A percentile compares a stretch with the other conserved stretches of the same genome.
Conservation (phyloP, 2,113 vertebrate species). For the Empidonax alnorum region DNA sequence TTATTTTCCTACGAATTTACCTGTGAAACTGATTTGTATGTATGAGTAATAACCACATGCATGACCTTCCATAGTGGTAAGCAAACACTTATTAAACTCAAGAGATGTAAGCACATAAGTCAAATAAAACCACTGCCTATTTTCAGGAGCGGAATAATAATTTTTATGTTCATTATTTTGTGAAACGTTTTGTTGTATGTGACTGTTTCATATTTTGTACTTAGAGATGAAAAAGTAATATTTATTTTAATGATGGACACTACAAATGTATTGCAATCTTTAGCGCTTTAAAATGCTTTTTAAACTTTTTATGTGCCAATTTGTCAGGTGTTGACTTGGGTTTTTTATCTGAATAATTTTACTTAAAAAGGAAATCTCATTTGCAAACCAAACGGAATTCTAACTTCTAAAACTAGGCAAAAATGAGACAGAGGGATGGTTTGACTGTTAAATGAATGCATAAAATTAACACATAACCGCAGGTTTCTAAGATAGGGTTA, state of each 20-base stretch:
- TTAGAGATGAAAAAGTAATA: neutral
- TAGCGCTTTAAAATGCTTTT: neutral
- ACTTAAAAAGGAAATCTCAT: neutral
- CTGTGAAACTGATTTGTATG: neutral
- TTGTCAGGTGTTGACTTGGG: neutral
- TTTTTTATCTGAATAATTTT: neutral
- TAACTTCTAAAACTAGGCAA: neutral
- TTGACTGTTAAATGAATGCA: neutral
- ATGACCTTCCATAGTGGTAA: neutral
- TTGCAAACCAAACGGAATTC: slow-evolving; percentile 26
- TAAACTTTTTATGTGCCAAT: neutral
- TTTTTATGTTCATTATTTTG: neutral
- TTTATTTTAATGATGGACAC: neutral
- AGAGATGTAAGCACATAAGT: neutral
- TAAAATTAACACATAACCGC: neutral
- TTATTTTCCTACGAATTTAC: neutral
- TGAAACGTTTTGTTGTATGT: neutral
- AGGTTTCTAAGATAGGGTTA: neutral
- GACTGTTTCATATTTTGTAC: neutral
- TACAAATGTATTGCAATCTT: neutral
- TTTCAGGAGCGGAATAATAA: neutral
- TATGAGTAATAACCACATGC: neutral
- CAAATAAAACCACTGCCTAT: neutral
- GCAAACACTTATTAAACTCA: neutral
- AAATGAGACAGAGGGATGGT: neutral